phyloP scores from a whole-genome alignment of 2,113 vertebrate species.

The crab-eating macaque (Macaca fascicularis) region T2T-MFA8v1.1 NC_088379.1:182669501-182670000 shows the following conservation, averaged over 20 bases:
- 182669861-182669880: background rate
- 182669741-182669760: background rate
- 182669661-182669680: background rate
- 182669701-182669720: background rate
- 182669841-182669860: background rate
- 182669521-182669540: conserved; percentile 33
- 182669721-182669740: background rate
- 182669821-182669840: background rate
- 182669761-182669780: background rate
- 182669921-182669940: background rate
- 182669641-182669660: background rate
- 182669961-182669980: background rate
- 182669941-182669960: background rate
- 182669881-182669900: background rate
- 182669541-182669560: conserved; percentile 21
- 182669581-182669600: background rate
- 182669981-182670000: background rate
- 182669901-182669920: background rate
- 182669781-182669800: background rate
- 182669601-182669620: conserved; percentile 3
- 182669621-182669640: background rate
- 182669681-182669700: background rate
- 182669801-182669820: background rate
- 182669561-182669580: background rate
- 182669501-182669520: conserved; percentile 13